Evolutionary conservation across 2,797 vertebrate genomes (phyloP), one percentile per base, ranked within the genome.

Genomic region (Octomys mimax): DNA sequence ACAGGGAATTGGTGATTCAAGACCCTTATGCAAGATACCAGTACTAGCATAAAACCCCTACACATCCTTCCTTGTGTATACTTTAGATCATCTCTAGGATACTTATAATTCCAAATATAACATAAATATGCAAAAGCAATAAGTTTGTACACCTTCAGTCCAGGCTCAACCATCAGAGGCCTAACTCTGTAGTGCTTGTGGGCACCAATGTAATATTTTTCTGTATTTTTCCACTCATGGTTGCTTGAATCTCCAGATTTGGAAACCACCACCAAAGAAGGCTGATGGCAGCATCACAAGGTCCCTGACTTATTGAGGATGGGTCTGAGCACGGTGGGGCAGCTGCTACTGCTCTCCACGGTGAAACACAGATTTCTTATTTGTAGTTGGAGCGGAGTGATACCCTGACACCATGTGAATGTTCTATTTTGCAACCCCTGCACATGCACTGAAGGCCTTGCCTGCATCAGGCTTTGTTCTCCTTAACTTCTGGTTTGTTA

Each of bases 251-350:
- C 70, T 39, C 36, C 39, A 57, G 70, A 39, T 28, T 5, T 59
- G 52, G 46, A 49, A 14, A 24, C 3, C 18, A 39, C 4, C 31
- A 0, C 2, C 13, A 4, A 36, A 33, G 18, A 54, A 19, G 33
- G 19, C 61, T 33, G 14, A 10, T 19, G 12, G 26, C 6, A 1
- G 24, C 1, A n/a, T 46, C n/a, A 36, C 49, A 54, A 70, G 2
- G 11, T 4, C 19, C 28, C 9, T 46, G 22, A 2, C 0, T 7
- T 36, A 4, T 26, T 6, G 31, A 42, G 5, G 3, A 18, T 66
- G 54, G 2, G 59, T 39, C 21, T 33, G 46, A 81, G 9, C 42
- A 1, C n/a, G 6, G 18, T 42, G 59, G 11, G 19, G 22, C 28
- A 33, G 28, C 49, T 18, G 0, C 21, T 31, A 16, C n/a, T 68